Conservation (phyloP, 2,888 invertebrate species). For the Nudaria mundana region DNA sequence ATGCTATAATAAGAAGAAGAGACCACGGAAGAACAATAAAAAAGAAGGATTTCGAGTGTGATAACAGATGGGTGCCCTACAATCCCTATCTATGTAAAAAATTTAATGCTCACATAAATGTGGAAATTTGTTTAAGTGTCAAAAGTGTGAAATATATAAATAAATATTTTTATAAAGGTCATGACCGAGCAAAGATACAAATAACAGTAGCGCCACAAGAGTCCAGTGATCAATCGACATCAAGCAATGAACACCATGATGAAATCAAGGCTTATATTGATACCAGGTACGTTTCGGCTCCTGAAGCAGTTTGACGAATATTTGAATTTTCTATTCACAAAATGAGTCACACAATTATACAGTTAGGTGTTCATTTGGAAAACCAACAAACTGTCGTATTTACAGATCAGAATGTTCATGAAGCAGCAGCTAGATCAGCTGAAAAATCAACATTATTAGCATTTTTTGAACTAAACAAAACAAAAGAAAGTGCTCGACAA, state of each 20-base stretch:
- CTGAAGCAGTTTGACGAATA: conserved; percentile 24
- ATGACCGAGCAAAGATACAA: conserved; percentile 14
- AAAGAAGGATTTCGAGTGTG: conserved; percentile 20
- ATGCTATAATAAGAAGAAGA: conserved; percentile 37
- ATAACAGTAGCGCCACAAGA: conserved; percentile 13
- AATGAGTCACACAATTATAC: conserved; percentile 5
- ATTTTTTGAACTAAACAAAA: conserved; percentile 18
- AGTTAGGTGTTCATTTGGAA: conserved; percentile 28
- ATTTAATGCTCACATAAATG: conserved; percentile 51
- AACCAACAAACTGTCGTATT: conserved; percentile 23
- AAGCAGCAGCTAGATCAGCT: conserved; percentile 18
- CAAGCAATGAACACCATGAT: conserved; percentile 17
- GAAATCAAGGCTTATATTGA: conserved; percentile 25
- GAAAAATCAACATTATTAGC: conserved; percentile 18
- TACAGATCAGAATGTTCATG: conserved; percentile 9
- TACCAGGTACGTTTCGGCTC: conserved; percentile 25
- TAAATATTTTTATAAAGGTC: conserved; percentile 27
- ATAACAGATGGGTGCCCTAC: conserved; percentile 49
- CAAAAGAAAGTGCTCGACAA: conserved; percentile 17
- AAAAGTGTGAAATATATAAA: conserved; percentile 22
- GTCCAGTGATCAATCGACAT: conserved; percentile 17
- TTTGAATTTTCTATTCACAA: conserved; percentile 23
- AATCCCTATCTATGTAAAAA: conserved; percentile 28
- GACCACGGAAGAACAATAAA: conserved; percentile 14
- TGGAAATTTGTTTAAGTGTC: conserved; percentile 33